These are phyloP conservation scores for Sturnira hondurensis DNA, from an alignment of 2,113 vertebrate genomes.

Conservation along the genomic window DNA sequence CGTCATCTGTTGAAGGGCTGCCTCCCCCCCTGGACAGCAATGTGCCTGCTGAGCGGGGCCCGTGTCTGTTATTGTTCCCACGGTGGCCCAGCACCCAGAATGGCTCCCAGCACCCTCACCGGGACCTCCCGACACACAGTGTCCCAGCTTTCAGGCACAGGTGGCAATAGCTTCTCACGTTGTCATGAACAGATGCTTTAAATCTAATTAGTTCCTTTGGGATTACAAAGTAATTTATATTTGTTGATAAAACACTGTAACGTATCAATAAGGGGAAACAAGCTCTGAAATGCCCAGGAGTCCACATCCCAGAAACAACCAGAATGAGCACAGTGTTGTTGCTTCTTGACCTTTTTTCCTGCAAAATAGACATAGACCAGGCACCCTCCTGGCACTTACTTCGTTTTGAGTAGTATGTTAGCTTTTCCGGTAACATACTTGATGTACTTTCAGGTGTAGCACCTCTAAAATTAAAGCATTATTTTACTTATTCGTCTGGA, in stretches of 20 bases:
- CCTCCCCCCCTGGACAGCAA: not conserved
- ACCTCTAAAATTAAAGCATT: not conserved
- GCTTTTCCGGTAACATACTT: not conserved
- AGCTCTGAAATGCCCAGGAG: too few relatives aligned
- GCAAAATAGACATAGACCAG: accelerated
- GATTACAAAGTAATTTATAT: not conserved
- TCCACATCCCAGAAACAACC: not conserved
- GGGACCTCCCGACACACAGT: not conserved
- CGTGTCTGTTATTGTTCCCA: not conserved
- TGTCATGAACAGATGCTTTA: not conserved
- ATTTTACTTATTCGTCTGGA: not conserved
- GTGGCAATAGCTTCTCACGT: not conserved
- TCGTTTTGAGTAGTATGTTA: not conserved
- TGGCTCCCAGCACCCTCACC: accelerated
- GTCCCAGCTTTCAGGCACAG: not conserved
- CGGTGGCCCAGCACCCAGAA: not conserved
- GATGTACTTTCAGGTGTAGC: not conserved
- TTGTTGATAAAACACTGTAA: not conserved
- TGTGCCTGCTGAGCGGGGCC: not conserved
- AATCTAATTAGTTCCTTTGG: not conserved
- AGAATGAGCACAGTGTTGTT: accelerated
- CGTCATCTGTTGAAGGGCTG: not conserved
- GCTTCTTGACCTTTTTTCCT: not conserved
- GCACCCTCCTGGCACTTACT: accelerated
- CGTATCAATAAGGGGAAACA: not conserved